Base-by-base conservation (phyloP, 35 echinoderm and acorn worm genomes). In the Strongylocentrotus purpuratus region DNA sequence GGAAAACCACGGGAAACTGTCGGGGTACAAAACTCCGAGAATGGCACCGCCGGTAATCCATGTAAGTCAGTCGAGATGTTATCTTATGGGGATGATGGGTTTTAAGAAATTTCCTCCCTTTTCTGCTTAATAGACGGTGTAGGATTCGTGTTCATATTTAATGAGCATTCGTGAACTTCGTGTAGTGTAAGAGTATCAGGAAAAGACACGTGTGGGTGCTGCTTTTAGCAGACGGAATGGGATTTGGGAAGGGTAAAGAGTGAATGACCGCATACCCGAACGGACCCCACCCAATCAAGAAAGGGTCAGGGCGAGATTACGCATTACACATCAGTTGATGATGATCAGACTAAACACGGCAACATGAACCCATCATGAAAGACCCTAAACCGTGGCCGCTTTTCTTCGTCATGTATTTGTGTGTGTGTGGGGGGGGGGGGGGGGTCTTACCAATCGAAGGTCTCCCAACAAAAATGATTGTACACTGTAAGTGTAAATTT, bases 21-120 rank as follows among this genome's bases (percentile, higher is more conserved):
- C 65, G 65, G 65, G 65, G 65, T 78, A 78, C 15, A 78, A 78
- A 78, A 78, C 65, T n/a, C 65, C 65, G 2, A 78, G 65, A n/a
- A 78, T n/a, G 5, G 28, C 65, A 78, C 65, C 65, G 65, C 65
- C 65, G 65, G 65, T 78, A 78, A 78, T 78, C 65, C 65, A 28
- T 78, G 65, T 78, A 78, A 78, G 65, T 78, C 65, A 78, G 65
- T n/a, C 65, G 65, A 78, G 65, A 78, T 78, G 65, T 78, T 78
- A 78, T 78, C 65, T 22, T 0, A 59, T 78, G 20, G 65, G 65
- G 65, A 78, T 78, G 65, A 78, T 78, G 65, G 22, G 5, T 78
- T 78, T 78, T 78, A 31, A 78, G 65, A 78, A 78, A 78, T 78
- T 78, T 78, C 65, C 65, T 78, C 65, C 65, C 65, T 78, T 78